Conservation (phyloP, 1,140 invertebrate genomes). For the Pteromalus puparum region DNA sequence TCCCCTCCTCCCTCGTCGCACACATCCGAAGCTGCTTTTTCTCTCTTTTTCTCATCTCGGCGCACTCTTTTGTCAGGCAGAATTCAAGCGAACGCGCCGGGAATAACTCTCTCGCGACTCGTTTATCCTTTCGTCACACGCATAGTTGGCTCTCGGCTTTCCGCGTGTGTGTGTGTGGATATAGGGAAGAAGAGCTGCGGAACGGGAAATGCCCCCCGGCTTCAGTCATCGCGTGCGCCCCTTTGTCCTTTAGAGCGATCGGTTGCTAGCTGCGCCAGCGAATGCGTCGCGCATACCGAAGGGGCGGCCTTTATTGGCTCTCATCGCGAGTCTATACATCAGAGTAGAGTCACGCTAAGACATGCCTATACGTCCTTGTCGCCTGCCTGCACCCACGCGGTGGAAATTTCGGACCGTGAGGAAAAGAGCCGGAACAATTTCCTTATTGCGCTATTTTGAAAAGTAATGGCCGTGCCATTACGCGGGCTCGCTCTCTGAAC, state of each 20-base stretch:
- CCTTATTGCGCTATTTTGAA: conserved; percentile 53
- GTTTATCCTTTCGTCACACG: conserved; percentile 18
- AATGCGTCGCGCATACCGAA: not conserved
- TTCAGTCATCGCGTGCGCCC: not conserved
- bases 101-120: conserved; percentile 24
- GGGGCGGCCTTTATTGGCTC: not conserved
- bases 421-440: conserved; percentile 45
- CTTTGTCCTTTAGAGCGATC: not conserved
- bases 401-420: conserved; percentile 4
- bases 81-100: conserved; percentile 21
- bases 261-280: not conserved
- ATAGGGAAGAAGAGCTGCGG: not conserved
- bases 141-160: not conserved
- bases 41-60: not conserved
- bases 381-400: conserved; percentile 21
- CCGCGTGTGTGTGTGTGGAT: not conserved
- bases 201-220: not conserved
- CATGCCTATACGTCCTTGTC: not conserved
- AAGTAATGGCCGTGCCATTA: conserved; percentile 52
- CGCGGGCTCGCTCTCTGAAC: conserved; percentile 33
- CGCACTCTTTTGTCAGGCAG: conserved; percentile 17
- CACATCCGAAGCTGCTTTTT: not conserved
- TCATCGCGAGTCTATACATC: not conserved
- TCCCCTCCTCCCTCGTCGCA: not conserved
- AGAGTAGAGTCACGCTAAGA: not conserved